Conservation (phyloP, 2,113 vertebrate species). For the Oncorhynchus kisutch region DNA sequence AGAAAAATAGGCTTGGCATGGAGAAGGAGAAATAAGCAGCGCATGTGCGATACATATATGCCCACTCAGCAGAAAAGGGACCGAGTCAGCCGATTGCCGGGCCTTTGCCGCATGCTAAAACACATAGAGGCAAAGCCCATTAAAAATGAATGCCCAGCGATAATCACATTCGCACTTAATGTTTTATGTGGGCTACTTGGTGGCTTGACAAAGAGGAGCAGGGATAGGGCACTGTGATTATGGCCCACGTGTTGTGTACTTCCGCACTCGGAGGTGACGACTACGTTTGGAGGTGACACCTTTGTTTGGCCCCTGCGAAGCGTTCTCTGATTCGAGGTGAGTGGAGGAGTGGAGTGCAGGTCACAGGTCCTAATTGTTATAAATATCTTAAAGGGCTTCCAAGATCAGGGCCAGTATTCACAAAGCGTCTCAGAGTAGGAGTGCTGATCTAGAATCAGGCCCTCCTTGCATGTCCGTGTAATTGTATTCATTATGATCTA, state of each 20-base stretch:
- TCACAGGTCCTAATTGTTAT: slow-evolving; percentile 46
- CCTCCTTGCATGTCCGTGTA: too few relatives aligned
- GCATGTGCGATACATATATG: slow-evolving; percentile 71
- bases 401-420: slow-evolving; percentile 1
- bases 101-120: slow-evolving; percentile 78
- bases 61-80: slow-evolving; percentile 72
- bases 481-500: too few relatives aligned
- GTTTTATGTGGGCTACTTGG: slow-evolving; percentile 73
- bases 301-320: slow-evolving; percentile 36
- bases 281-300: slow-evolving; percentile 31
- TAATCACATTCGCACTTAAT: slow-evolving; percentile 84
- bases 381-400: slow-evolving; percentile 49
- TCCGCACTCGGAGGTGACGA: slow-evolving; percentile 24
- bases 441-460: too few relatives aligned
- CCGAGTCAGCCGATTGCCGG: slow-evolving; percentile 70
- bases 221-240: slow-evolving; percentile 61
- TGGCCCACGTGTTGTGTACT: slow-evolving; percentile 50
- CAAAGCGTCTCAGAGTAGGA: slow-evolving; percentile 14
- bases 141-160: slow-evolving; percentile 82
- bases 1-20: slow-evolving; percentile 34
- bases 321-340: slow-evolving; percentile 35
- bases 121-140: slow-evolving; percentile 78
- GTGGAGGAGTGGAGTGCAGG: slow-evolving; percentile 23
- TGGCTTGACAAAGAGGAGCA: slow-evolving; percentile 68
- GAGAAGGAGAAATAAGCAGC: slow-evolving; percentile 69